Conservation (phyloP, 2,113 vertebrate species). For the Nasalis larvatus region DNA sequence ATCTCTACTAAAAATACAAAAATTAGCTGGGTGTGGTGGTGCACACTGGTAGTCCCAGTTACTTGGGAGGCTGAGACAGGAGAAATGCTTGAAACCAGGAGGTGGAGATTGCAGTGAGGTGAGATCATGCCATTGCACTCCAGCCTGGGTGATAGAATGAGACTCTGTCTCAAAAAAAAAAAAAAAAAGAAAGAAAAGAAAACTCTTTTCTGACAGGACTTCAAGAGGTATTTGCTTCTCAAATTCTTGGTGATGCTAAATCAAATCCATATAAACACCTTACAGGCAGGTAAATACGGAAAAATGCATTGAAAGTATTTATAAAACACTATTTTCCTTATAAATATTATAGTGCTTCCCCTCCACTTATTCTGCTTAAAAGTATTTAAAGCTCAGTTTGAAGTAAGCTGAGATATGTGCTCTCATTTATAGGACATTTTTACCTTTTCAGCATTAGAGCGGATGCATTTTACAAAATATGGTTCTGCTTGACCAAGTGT, state of each 20-base stretch:
- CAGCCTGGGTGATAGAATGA: background rate
- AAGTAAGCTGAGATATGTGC: background rate
- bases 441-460: slow-evolving; percentile 99
- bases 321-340: background rate
- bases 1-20: background rate
- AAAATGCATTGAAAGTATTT: background rate
- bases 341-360: background rate
- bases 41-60: background rate
- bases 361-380: background rate
- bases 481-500: slow-evolving; percentile 97
- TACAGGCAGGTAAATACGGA: background rate
- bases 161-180: background rate
- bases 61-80: background rate
- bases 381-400: slow-evolving; percentile 4
- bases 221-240: slow-evolving; percentile 7
- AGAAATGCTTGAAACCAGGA: background rate
- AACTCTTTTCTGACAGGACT: slow-evolving; percentile 17
- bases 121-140: background rate
- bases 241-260: slow-evolving; percentile 35
- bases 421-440: slow-evolving; percentile 38
- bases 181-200: background rate
- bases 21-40: background rate
- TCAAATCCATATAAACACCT: background rate
- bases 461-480: slow-evolving; percentile 99
- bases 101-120: background rate